phyloP scores from a whole-genome alignment of 2,888 invertebrate species.

The Ennomos quercinarius region DNA sequence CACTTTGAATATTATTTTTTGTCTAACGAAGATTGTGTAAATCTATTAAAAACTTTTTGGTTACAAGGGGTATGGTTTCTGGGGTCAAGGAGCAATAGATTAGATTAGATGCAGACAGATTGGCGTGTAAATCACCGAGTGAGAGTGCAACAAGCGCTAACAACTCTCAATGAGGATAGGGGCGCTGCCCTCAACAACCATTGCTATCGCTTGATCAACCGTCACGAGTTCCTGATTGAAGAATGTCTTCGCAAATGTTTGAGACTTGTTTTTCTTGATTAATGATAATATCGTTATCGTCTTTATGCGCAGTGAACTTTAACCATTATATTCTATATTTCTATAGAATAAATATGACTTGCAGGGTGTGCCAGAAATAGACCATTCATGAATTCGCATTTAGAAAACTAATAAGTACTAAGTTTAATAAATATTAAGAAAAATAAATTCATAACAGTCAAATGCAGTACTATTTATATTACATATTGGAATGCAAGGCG shows the following conservation, averaged over 20 bases:
- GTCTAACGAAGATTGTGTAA: not conserved
- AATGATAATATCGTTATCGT: not conserved
- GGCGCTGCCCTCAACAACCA: conserved; percentile 63
- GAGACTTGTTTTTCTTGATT: not conserved
- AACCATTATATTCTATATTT: too few species aligned
- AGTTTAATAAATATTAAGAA: too few species aligned
- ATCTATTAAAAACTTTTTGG: conserved; percentile 8
- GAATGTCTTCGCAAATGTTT: conserved; percentile 13
- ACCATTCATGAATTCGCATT: not conserved
- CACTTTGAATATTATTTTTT: conserved; percentile 7
- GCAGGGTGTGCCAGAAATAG: too few species aligned
- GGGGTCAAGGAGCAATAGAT: conserved; percentile 50
- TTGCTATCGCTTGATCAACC: conserved; percentile 31
- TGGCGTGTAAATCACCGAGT: conserved; percentile 67
- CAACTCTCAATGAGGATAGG: conserved; percentile 69
- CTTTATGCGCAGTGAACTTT: too few species aligned
- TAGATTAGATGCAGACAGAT: conserved; percentile 58
- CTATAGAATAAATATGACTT: too few species aligned
- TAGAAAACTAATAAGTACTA: too few species aligned
- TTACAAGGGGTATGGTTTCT: conserved; percentile 29
- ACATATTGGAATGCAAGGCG: too few species aligned
- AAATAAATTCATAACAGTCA: too few species aligned
- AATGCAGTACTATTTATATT: too few species aligned
- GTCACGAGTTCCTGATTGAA: conserved; percentile 13
- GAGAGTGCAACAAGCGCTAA: conserved; percentile 62